Evolutionary conservation across 2,113 vertebrate species (phyloP).

Genomic region (Marmota monax): DNA sequence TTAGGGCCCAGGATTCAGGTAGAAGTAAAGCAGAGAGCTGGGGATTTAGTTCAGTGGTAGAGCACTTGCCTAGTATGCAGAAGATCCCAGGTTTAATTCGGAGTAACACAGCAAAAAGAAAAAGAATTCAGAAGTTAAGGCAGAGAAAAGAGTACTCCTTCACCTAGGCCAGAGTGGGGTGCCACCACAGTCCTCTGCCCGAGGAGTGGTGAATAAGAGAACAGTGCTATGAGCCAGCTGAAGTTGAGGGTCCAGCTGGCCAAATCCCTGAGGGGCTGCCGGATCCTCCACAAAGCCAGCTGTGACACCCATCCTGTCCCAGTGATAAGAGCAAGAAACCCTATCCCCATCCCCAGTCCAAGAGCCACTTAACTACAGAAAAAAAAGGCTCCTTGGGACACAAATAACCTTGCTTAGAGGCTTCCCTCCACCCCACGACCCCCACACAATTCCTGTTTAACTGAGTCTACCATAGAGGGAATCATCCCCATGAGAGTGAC

Average conservation of each 20-base stretch:
- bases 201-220: not conserved
- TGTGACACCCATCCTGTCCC: not conserved
- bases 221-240: not conserved
- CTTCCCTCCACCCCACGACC: not conserved
- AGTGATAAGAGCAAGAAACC: not conserved
- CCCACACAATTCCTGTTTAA: not conserved
- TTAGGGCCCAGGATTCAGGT: not conserved
- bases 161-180: too few relatives aligned
- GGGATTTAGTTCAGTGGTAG: too few relatives aligned
- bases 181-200: not conserved
- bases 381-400: not conserved
- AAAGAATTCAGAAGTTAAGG: not conserved
- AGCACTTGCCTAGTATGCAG: too few relatives aligned
- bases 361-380: not conserved
- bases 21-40: too few relatives aligned
- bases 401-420: not conserved
- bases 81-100: too few relatives aligned
- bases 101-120: too few relatives aligned
- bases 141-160: not conserved
- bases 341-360: not conserved
- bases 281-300: not conserved
- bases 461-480: not conserved
- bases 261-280: not conserved
- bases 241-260: not conserved
- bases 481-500: not conserved